phyloP scores from a whole-genome alignment of 2,113 vertebrate species.

The Dipodomys stephensi region DNA sequence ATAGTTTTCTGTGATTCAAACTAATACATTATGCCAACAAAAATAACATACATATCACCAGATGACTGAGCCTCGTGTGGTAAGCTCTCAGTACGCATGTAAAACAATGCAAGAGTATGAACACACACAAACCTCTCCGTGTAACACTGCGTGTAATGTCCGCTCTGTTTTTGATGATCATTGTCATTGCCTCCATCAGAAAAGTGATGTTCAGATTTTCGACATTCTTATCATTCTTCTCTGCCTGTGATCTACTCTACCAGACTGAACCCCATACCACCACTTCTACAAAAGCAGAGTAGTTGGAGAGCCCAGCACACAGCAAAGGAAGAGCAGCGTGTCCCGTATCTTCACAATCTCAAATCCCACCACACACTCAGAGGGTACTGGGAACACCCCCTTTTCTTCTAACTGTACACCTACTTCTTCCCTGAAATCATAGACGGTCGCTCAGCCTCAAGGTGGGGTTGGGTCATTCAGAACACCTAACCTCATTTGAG shows the following conservation, averaged over 20 bases:
- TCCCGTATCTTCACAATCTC: not conserved
- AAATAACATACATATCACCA: not conserved
- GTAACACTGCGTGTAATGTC: not conserved
- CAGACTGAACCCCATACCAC: not conserved
- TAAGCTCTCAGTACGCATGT: not conserved
- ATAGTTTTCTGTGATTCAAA: constrained; percentile 18
- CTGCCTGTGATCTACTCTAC: not conserved
- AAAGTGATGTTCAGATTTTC: not conserved
- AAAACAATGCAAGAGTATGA: not conserved
- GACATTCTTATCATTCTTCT: constrained; percentile 3
- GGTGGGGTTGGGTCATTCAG: not conserved
- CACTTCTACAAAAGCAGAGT: not conserved
- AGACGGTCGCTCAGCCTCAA: not conserved
- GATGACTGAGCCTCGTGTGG: not conserved
- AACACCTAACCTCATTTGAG: constrained; percentile 4
- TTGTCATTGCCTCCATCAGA: not conserved
- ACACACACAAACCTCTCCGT: not conserved
- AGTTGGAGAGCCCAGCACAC: fast-evolving
- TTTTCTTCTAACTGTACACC: not conserved
- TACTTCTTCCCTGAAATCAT: not conserved
- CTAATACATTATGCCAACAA: not conserved
- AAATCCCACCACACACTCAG: not conserved
- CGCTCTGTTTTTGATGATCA: not conserved
- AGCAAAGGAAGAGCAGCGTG: not conserved
- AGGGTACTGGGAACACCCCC: not conserved